Base-by-base conservation (phyloP, 92 coral and sea anemone species). In the Phenganax marumi region DNA sequence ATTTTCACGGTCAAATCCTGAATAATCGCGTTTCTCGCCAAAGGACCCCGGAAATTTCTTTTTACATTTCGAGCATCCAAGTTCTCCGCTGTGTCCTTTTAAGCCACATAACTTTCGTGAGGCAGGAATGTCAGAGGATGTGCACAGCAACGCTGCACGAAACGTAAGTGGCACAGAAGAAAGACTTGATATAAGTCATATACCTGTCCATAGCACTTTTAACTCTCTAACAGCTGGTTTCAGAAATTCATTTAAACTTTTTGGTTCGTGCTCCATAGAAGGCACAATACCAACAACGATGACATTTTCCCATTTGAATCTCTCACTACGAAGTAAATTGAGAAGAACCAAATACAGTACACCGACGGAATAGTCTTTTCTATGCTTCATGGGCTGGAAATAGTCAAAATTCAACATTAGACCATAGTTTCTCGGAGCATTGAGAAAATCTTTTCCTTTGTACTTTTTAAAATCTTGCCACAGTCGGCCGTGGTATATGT, bases 321-420 rank as follows among this genome's bases (percentile, higher is more conserved):
- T 33, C 48, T 58, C 77, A 14, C 61, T 55, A 17, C 91, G 58
- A 33, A 89, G 91, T 47, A 89, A 68, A 72, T 86, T 89, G 58
- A 89, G 56, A 23, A 74, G 84, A 47, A 82, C 92, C 50, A 90
- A 70, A 69, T 90, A 90, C 68, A n/a, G n/a, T n/a, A n/a, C n/a
- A n/a, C n/a, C n/a, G n/a, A n/a, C n/a, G n/a, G n/a, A n/a, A n/a
- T n/a, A 90, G 55, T 51, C 14, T 12, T 57, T 57, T 12, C 64
- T 57, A 57, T 57, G 64, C 21, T 90, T 90, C 92, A 90, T 90
- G 11, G 92, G 92, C 50, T 90, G 92, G 81, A 90, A 90, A 65
- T 84, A 84, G 55, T 90, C 92, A 80, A 90, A 90, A 83, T 90
- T 90, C 70, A 69, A 68, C 91, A 88, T 84, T 8, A 88, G 70